Base-by-base conservation (phyloP, 2,888 invertebrate species). In the Andrena fulva region DNA sequence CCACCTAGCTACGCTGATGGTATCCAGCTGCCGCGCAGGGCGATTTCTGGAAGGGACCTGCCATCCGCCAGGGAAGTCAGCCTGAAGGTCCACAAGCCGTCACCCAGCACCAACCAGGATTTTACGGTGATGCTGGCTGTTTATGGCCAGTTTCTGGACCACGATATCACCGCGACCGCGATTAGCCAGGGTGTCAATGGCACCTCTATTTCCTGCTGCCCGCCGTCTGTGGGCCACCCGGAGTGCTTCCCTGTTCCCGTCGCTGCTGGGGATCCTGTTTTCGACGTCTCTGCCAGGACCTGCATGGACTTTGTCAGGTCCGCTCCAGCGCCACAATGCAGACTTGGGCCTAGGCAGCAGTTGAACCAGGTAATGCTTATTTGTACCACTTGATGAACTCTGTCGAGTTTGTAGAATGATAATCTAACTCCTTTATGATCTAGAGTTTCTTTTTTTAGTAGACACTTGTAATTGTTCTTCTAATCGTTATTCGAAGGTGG, bases 261-360 rank as follows among this genome's bases (percentile, higher is more conserved):
- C 50, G 96, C 95, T 24, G 91, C 91, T 0, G 96, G 95, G 6
- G 97, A 98, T 94, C 96, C 97, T 0, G 96, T 96, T 92, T 97
- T 96, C 92, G 95, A 95, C 81, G 91, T 95, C 8, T 96, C 96
- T 87, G 96, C 96, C 89, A 93, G 96, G 59, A 96, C 95, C 4
- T 98, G 98, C 92, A 97, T 98, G 96, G 97, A 98, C 92, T 98
- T 98, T 90, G 96, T 98, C 1, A 94, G 98, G 69, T 97, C 97
- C 0, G 97, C 97, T 0, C 96, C 97, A 0, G 97, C 97, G 0
- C 96, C 97, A 0, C 96, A 96, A 0, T 97, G 97, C 78, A 95
- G 96, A 89, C 96, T 97, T 69, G 98, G 97, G 16, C 96, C 97
- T 0, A 95, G 98, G 6, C 96, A 98, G 90, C 98, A 98, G 91